Evolutionary conservation across 2,888 invertebrate species (phyloP).

Genomic region (Eristalis tenax): DNA sequence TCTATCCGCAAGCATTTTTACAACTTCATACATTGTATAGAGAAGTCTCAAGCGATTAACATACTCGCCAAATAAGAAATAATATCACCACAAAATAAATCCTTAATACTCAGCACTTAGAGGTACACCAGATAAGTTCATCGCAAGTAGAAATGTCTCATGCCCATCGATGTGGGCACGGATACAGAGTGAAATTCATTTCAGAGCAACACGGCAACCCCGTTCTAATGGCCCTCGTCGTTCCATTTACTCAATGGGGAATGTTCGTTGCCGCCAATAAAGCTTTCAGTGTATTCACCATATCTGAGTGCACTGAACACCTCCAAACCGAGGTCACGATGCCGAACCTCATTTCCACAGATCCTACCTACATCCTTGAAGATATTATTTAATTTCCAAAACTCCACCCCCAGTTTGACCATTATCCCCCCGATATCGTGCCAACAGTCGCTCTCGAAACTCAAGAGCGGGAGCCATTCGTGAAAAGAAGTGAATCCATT

Average conservation of each 20-base stretch:
- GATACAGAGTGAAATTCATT: no score
- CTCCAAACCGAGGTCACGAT: background rate
- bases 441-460: background rate
- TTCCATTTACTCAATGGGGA: background rate
- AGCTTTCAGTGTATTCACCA: background rate
- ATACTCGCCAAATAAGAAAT: no score
- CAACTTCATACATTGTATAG: no score
- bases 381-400: constrained; percentile 10
- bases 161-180: no score
- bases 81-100: no score
- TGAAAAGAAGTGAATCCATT: constrained; percentile 28
- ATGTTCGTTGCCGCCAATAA: background rate
- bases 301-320: background rate
- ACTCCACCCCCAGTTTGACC: background rate
- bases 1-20: no score
- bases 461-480: background rate
- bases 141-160: no score
- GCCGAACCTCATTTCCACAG: background rate
- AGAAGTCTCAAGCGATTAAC: no score
- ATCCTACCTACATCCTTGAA: background rate
- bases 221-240: background rate
- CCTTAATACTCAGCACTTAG: no score
- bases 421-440: background rate
- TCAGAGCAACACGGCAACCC: background rate
- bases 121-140: no score